phyloP scores from a whole-genome alignment of 2,888 invertebrate genomes.

The Geotrupes spiniger region DNA sequence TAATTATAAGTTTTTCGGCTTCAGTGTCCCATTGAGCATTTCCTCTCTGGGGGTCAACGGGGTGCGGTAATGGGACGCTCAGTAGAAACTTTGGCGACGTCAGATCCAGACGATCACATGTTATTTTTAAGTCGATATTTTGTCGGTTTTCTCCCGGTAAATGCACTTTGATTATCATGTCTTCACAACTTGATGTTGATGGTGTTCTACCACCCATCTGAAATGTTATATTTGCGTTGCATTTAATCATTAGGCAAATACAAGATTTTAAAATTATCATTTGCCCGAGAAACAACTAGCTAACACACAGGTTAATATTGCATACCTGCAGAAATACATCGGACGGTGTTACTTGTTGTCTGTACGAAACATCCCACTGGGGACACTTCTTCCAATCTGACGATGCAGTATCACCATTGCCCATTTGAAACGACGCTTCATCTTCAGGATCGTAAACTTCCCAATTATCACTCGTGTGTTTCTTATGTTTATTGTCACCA shows the following conservation, averaged over 20 bases:
- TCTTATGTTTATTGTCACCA: slow-evolving; percentile 24
- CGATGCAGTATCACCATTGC: slow-evolving; percentile 28
- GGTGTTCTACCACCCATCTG: slow-evolving; percentile 80
- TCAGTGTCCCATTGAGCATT: slow-evolving; percentile 76
- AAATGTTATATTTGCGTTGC: slow-evolving; percentile 23
- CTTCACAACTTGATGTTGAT: slow-evolving; percentile 80
- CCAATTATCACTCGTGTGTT: not conserved
- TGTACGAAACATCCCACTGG: slow-evolving; percentile 76
- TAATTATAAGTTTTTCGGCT: slow-evolving; percentile 65
- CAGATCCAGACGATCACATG: slow-evolving; percentile 60
- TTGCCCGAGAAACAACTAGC: no score
- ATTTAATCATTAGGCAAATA: no score
- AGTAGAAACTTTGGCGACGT: slow-evolving; percentile 65
- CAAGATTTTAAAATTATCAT: no score
- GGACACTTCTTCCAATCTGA: slow-evolving; percentile 65
- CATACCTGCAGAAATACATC: slow-evolving; percentile 84
- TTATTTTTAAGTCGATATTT: slow-evolving; percentile 71
- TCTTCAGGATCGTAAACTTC: slow-evolving; percentile 17
- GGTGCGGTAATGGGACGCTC: slow-evolving; percentile 75
- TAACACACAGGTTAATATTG: no score
- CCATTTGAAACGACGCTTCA: slow-evolving; percentile 9
- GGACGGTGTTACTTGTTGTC: slow-evolving; percentile 80
- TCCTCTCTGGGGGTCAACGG: slow-evolving; percentile 76
- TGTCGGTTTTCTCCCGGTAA: slow-evolving; percentile 74
- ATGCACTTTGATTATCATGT: slow-evolving; percentile 73